A percentile compares a stretch with the other conserved stretches of the same genome.
These are phyloP conservation scores for Oligia fasciuncula DNA, from an alignment of 2,888 invertebrate species.

Conservation along the genomic window DNA sequence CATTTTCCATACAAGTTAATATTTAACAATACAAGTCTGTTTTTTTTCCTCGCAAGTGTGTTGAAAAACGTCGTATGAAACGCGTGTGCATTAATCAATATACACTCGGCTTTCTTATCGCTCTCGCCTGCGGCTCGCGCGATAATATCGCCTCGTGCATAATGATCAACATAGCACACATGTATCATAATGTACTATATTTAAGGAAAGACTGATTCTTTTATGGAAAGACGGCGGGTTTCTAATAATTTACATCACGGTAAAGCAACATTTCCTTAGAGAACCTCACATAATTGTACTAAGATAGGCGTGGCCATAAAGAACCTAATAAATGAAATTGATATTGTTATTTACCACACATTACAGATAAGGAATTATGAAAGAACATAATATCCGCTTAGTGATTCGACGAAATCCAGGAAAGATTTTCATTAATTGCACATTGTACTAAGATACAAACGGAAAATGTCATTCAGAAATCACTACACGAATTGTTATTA, in stretches of 20 bases:
- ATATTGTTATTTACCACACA: neutral
- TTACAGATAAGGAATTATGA: neutral
- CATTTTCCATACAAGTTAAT: no score
- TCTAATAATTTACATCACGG: slow-evolving; percentile 2
- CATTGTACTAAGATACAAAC: neutral
- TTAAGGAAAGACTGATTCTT: neutral
- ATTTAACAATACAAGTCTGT: no score
- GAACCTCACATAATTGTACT: neutral
- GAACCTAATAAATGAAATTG: neutral
- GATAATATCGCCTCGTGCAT: no score
- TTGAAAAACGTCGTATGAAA: no score
- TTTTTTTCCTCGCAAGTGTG: no score
- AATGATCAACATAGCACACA: no score
- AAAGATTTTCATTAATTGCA: slow-evolving; percentile 8
- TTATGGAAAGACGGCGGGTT: neutral
- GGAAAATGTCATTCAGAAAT: slow-evolving; percentile 36
- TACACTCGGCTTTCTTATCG: no score
- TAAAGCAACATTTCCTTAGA: neutral
- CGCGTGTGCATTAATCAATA: no score
- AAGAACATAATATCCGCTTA: neutral
- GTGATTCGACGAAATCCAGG: slow-evolving; percentile 4
- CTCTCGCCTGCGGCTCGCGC: no score
- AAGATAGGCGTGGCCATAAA: neutral
- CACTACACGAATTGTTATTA: slow-evolving; percentile 24
- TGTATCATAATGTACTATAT: no score